Evolutionary conservation across 2,888 invertebrate genomes (phyloP), one percentile per base, ranked within the genome.

Genomic region (Hololepta plana): DNA sequence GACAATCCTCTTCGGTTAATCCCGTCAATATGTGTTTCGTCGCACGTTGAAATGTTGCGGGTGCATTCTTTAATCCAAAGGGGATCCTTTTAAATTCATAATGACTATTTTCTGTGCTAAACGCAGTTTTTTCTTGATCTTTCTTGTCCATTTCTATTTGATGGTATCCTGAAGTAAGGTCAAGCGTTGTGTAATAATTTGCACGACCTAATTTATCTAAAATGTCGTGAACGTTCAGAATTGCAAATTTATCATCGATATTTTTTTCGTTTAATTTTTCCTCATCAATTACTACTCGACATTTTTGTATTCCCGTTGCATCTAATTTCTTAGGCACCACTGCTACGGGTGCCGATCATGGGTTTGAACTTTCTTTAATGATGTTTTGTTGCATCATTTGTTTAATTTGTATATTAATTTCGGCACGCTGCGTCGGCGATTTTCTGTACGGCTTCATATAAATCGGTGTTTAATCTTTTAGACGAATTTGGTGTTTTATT

Each of bases 81-180:
- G n/a, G n/a, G n/a, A n/a, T n/a, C n/a, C n/a, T n/a, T n/a, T n/a
- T n/a, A n/a, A n/a, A n/a, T n/a, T n/a, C n/a, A n/a, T n/a, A n/a
- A n/a, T n/a, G n/a, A n/a, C n/a, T n/a, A n/a, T n/a, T n/a, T n/a
- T n/a, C n/a, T n/a, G n/a, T n/a, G n/a, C n/a, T n/a, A n/a, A 24
- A 24, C 10, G 25, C 25, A 12, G 25, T 24, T 24, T 24, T 24
- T 4, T 7, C 15, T 5, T 9, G 5, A 7, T 37, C 36, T 11
- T 28, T 26, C 12, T 26, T 19, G 7, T 21, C 29, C 12, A 41
- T 28, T 4, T 36, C 32, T 13, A 37, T 37, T 24, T 39, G 35
- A 12, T 39, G 35, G 13, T 38, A 40, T 4, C 39, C 38, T 12
- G 23, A 27, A 7, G 35, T 34, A 2, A 39, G 17, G 21, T 41